Percentiles rank a stretch among this genome's conserved stretches.
Evolutionary conservation across 2,113 vertebrate species (phyloP).

Genomic region (Chloropsis cyanopogon): DNA sequence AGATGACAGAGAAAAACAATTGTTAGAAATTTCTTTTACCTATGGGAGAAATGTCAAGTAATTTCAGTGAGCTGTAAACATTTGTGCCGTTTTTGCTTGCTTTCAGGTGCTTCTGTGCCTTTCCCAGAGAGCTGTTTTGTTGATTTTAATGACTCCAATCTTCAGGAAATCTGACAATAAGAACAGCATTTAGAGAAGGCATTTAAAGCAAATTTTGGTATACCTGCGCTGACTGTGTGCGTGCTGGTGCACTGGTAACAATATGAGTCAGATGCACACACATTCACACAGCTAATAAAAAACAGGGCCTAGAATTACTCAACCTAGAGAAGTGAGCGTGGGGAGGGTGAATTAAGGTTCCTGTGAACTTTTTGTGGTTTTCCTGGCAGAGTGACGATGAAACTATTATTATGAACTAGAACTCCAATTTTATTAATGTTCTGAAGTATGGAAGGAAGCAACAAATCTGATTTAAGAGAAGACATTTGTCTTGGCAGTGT

Average conservation of each 20-base stretch:
- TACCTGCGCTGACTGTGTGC: neutral
- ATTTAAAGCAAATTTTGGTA: neutral
- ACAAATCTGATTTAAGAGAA: constrained; percentile 80
- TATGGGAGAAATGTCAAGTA: neutral
- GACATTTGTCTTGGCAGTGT: constrained; percentile 73
- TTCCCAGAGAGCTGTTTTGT: neutral
- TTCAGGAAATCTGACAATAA: neutral
- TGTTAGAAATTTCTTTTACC: constrained; percentile 12
- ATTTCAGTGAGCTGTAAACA: neutral
- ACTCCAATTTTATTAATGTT: constrained; percentile 69
- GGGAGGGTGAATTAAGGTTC: constrained; percentile 29
- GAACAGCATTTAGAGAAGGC: neutral
- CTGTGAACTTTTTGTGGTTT: constrained; percentile 7
- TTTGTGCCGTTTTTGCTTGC: neutral
- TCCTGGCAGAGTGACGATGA: constrained; percentile 15
- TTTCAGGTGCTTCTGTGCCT: neutral
- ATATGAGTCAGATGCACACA: neutral
- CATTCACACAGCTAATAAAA: neutral
- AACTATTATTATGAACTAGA: constrained; percentile 59
- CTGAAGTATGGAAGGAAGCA: constrained; percentile 71
- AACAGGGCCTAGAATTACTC: neutral
- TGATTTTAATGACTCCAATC: neutral
- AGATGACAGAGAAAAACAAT: constrained; percentile 13
- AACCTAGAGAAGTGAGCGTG: neutral
- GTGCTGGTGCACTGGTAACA: neutral